Conservation (phyloP, 2,797 vertebrate genomes). For the Nasua narica region DNA sequence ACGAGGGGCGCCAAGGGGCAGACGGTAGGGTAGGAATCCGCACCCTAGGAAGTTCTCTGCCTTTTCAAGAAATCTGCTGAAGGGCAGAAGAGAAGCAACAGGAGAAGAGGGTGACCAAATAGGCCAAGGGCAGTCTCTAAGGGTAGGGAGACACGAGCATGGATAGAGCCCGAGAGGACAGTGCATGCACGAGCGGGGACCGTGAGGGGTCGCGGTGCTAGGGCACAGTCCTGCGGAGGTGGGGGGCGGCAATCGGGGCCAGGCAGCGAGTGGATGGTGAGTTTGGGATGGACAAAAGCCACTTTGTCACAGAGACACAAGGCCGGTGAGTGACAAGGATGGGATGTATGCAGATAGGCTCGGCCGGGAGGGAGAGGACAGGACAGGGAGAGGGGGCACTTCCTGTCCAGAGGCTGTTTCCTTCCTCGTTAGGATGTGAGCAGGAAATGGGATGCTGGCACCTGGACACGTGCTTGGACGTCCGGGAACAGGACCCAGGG, state of each 20-base stretch:
- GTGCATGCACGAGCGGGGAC: background rate
- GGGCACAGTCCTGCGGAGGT: background rate
- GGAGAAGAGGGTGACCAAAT: background rate
- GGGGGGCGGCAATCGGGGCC: background rate
- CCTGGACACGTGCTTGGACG: background rate
- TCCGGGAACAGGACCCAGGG: background rate
- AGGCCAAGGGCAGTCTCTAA: too few species aligned
- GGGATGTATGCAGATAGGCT: background rate
- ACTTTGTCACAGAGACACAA: background rate
- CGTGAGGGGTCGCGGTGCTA: accelerated
- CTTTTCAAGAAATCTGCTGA: background rate
- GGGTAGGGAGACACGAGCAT: background rate
- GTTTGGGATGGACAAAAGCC: background rate
- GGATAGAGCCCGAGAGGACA: background rate
- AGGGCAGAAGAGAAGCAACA: background rate
- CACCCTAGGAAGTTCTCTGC: background rate
- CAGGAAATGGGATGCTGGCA: too few species aligned
- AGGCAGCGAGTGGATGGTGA: background rate
- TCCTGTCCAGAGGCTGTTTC: background rate
- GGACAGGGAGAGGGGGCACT: background rate
- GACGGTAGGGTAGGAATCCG: background rate
- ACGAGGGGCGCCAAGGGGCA: background rate
- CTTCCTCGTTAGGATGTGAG: background rate
- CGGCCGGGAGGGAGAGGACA: background rate
- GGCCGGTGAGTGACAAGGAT: background rate